A percentile compares a stretch with the other conserved stretches of the same genome.
Evolutionary conservation across 1,140 invertebrate genomes (phyloP).

Genomic region (Odontomachus brunneus): DNA sequence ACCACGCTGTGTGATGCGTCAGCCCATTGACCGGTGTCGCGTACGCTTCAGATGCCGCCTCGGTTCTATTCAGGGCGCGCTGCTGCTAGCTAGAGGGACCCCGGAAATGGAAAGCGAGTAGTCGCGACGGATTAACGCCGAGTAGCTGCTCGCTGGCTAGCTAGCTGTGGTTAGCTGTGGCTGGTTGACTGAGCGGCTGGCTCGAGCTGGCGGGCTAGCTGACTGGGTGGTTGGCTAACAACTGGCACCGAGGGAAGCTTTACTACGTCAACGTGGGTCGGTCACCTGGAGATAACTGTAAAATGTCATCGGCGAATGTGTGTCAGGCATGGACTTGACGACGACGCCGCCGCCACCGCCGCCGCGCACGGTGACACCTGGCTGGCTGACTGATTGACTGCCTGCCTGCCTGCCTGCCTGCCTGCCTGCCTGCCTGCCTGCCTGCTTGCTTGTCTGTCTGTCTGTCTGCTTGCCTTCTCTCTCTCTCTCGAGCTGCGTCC

Average conservation of each 20-base stretch:
- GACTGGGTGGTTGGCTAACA: no score
- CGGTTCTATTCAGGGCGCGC: constrained; percentile 5
- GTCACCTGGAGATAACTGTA: constrained; percentile 82
- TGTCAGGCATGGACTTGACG: constrained; percentile 77
- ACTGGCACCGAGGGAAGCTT: constrained; percentile 26
- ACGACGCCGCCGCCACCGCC: no score
- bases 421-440: no score
- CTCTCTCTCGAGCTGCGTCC: constrained; percentile 10
- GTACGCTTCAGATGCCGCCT: background rate
- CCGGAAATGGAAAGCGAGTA: background rate
- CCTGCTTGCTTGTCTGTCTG: no score
- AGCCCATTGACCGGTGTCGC: no score
- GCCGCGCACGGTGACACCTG: constrained; percentile 63
- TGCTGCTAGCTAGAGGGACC: background rate
- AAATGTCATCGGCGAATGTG: constrained; percentile 82
- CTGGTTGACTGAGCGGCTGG: no score
- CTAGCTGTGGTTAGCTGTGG: no score
- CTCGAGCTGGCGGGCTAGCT: background rate
- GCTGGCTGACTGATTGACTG: constrained; percentile 24
- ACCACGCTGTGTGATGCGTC: no score
- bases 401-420: no score
- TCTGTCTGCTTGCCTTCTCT: no score
- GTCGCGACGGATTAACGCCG: no score
- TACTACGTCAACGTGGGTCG: constrained; percentile 77
- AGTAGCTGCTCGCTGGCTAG: no score